These are phyloP conservation scores for Cyrtonyx montezumae DNA, from an alignment of 2,113 vertebrate species.

Conservation along the genomic window DNA sequence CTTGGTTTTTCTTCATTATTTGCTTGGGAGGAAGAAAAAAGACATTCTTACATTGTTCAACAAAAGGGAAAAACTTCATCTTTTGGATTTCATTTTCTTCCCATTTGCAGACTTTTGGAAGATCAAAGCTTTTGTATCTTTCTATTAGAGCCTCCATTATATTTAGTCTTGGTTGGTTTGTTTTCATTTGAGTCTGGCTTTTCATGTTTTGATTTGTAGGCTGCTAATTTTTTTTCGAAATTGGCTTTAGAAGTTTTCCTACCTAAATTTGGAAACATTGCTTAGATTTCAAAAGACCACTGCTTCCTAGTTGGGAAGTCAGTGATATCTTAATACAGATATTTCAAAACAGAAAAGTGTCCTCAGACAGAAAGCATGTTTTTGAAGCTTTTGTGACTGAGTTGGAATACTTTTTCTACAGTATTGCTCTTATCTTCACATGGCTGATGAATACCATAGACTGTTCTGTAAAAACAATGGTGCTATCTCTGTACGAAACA, in stretches of 20 bases:
- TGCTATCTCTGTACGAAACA: neutral
- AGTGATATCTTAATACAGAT: neutral
- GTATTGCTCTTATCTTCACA: neutral
- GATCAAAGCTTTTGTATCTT: neutral
- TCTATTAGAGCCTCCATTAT: rapidly evolving
- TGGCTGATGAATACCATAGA: neutral
- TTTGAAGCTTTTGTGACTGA: neutral
- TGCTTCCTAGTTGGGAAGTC: neutral
- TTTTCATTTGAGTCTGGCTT: neutral
- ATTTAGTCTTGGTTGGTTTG: neutral
- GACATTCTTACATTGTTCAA: rapidly evolving
- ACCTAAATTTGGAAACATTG: neutral
- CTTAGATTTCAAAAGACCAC: neutral
- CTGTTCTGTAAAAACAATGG: neutral
- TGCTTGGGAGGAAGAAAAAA: neutral
- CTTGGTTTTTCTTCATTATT: neutral
- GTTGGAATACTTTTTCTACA: neutral
- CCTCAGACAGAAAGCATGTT: too few species aligned
- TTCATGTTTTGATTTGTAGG: neutral
- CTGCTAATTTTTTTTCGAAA: neutral
- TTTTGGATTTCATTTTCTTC: neutral
- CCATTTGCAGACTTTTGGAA: neutral
- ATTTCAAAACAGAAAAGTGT: too few species aligned
- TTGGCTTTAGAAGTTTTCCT: neutral
- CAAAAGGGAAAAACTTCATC: neutral